Evolutionary conservation across 1,140 invertebrate genomes (phyloP), one percentile per base, ranked within the genome.

Genomic region (Cherax quadricarinatus): DNA sequence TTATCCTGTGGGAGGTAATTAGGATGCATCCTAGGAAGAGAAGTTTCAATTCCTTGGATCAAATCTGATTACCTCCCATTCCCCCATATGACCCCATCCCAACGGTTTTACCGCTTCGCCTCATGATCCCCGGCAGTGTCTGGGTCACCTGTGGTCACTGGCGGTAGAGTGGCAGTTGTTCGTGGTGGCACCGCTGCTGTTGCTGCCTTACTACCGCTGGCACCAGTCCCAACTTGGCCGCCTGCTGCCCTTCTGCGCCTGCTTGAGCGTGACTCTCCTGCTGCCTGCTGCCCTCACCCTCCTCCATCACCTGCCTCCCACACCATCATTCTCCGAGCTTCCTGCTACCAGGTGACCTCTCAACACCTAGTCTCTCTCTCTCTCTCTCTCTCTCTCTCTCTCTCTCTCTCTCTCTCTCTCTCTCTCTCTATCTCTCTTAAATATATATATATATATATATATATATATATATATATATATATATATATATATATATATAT

Each of bases 151-250:
- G 51, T 91, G 89, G 89, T 91, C 89, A 14, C 12, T 91, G 60
- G 83, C 83, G 18, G 89, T 91, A 73, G 89, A 91, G 78, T 91
- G 89, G 89, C 89, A 91, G 84, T 49, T 91, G 84, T 91, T 81
- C 78, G 75, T 91, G 12, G 53, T 91, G 48, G 30, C 89, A 53
- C 89, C 89, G 1, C 48, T 91, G 6, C n/a, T 91, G 9, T 75
- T 91, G 30, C 57, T 91, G 41, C 89, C 89, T 9, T 48, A 82
- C 53, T 91, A 91, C 89, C 85, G 89, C 73, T 85, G 83, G 48
- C 57, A 60, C 9, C 30, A 41, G 30, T 70, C 1, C 62, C 83
- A 83, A 1, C 9, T 75, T 41, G 81, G 30, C 24, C 78, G 84
- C 21, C 86, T 49, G 57, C 18, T 86, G 10, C 89, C 89, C 5